Evolutionary conservation across 2,113 vertebrate species (phyloP), one percentile per base, ranked within the genome.

Genomic region (Ibidorhyncha struthersii): DNA sequence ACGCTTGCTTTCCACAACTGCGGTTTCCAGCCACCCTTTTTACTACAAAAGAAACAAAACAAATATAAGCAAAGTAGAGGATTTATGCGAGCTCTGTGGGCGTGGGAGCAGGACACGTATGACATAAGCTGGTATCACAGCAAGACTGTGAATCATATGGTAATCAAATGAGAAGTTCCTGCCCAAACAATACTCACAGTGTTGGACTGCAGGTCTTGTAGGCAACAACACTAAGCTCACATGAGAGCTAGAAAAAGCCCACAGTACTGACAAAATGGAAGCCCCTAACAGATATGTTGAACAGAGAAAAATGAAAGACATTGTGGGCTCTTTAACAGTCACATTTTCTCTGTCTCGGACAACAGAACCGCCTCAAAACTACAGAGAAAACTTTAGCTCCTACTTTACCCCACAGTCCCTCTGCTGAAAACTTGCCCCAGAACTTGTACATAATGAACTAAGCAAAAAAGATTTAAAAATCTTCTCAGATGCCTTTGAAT

Each of bases 31-130:
- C 59, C 86, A 81, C 47, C 12, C 43, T 52, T 95, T 94, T 84
- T 74, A 93, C 92, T 88, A 91, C 78, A 93, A 78, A 90, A 93
- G 91, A 83, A 97, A 73, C 70, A 90, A 95, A 96, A 93, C 27
- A 91, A 96, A 86, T 8, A 50, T 4, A 67, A 66, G 89, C 52
- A 40, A 25, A 71, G 85, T 16, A 71, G 56, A 82, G 66, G 74
- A 63, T 73, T 92, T 53, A 53, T 43, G 85, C 3, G 32, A 96
- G 84, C 14, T 36, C 78, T 81, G 97, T 97, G 96, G 96, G 97
- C 22, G 96, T 97, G 96, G 94, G 96, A 97, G 86, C 96, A 80
- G 91, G 95, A 92, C 87, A 82, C 7, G 1, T 3, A 78, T 94
- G 95, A 96, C 93, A 65, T 58, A 70, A 94, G 89, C 21, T 63